Base-by-base conservation (phyloP, 2,888 invertebrate genomes). In the Aproaerema taeniolella region DNA sequence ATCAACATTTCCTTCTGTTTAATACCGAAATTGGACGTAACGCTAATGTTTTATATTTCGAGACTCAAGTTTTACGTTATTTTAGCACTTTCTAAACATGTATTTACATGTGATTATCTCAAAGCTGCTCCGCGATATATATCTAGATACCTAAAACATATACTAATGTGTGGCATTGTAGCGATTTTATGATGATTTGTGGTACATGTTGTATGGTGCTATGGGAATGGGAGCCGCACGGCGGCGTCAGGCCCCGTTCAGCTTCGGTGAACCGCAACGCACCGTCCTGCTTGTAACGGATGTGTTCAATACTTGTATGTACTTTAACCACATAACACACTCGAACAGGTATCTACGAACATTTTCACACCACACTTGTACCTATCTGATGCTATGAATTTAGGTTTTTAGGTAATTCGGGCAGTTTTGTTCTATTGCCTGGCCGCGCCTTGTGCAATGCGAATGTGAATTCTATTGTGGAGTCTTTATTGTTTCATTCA, bases 231-330 rank as follows among this genome's bases (percentile, higher is more conserved):
- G 50, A 45, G 43, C 40, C 42, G 48, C 47, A 52, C 52, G 56
- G 56, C 61, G 55, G 55, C 58, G 60, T 58, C 64, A 56, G 61
- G 59, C 60, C 60, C 50, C 76, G 83, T 85, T 83, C 82, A 73
- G 83, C 85, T 83, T 74, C 83, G 72, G 62, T 81, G 85, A 73
- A 75, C 79, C 78, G 81, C 73, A 64, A 62, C 76, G 50, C 60
- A 50, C 72, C 72, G 72, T 77, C 82, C 81, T 78, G 71, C 66
- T 65, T 75, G 31, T 43, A 72, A 81, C 83, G 83, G 82, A 79
- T 43, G 43, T 76, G 76, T 72, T 75, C 70, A 50, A 74, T 75
- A 72, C 67, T 56, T 52, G 59, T 59, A 65, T 64, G 60, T 67
- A 26, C n/a, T 20, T 6, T 20, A 20, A 20, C 4, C 7, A 20